Conservation (phyloP, 2,113 vertebrate species). For the Rhinichthys klamathensis region DNA sequence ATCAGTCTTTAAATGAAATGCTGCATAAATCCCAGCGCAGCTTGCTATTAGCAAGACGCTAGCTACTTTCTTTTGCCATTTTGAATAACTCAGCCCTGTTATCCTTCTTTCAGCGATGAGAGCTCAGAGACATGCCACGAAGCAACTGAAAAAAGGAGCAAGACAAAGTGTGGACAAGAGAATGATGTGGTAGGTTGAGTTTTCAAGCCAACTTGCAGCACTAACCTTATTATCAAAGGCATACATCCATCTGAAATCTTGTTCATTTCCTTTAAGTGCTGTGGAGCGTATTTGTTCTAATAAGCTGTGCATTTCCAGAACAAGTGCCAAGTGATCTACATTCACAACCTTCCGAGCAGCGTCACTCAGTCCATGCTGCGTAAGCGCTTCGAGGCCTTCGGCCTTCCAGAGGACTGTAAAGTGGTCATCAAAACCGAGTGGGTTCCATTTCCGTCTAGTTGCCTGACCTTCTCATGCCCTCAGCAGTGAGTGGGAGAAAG, state of each 20-base stretch:
- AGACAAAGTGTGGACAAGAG: slow-evolving; percentile 77
- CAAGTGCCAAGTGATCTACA: slow-evolving; percentile 92
- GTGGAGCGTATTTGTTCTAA: background rate
- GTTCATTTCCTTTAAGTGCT: background rate
- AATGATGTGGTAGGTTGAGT: slow-evolving; percentile 66
- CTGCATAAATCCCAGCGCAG: background rate
- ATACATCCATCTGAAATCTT: background rate
- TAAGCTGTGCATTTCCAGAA: slow-evolving; percentile 73
- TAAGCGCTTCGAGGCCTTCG: slow-evolving; percentile 92
- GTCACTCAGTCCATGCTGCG: slow-evolving; percentile 92
- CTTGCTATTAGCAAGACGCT: too few relatives aligned
- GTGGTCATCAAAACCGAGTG: slow-evolving; percentile 88
- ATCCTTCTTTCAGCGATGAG: slow-evolving; percentile 76
- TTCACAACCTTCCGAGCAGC: slow-evolving; percentile 90
- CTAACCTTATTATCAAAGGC: background rate
- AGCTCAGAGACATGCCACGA: slow-evolving; percentile 75
- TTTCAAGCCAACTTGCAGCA: background rate
- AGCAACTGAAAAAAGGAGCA: slow-evolving; percentile 83
- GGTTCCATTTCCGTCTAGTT: slow-evolving; percentile 42
- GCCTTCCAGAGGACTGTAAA: slow-evolving; percentile 90
- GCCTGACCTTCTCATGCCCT: background rate
- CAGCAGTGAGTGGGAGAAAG: too few relatives aligned
- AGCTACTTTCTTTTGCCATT: background rate
- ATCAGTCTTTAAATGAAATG: background rate
- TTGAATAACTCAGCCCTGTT: background rate